Evolutionary conservation across 2,888 invertebrate genomes (phyloP).

Genomic region (Ligdia adustata): DNA sequence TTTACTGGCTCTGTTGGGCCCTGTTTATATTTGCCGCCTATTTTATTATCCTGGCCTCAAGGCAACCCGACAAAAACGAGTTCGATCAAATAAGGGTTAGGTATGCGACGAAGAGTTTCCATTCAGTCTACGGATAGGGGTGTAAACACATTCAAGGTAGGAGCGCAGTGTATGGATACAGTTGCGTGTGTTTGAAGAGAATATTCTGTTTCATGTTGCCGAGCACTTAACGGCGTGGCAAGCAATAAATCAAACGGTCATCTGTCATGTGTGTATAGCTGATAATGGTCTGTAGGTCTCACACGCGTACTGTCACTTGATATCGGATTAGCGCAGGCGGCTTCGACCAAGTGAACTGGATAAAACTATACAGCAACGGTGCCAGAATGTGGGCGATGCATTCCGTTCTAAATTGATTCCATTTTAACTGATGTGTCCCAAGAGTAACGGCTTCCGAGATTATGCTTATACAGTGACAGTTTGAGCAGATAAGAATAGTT

Average conservation of each 20-base stretch:
- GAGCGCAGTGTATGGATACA: constrained; percentile 11
- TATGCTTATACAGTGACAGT: constrained; percentile 23
- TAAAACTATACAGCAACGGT: constrained; percentile 33
- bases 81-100: constrained; percentile 28
- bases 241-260: constrained; percentile 35
- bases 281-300: constrained; percentile 28
- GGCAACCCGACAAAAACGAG: constrained; percentile 27
- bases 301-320: constrained; percentile 31
- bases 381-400: constrained; percentile 36
- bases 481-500: constrained; percentile 19
- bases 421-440: constrained; percentile 29
- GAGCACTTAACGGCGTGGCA: constrained; percentile 12
- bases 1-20: constrained; percentile 41
- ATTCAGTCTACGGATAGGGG: constrained; percentile 14
- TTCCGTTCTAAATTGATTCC: constrained; percentile 35
- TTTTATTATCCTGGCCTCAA: constrained; percentile 30
- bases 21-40: constrained; percentile 41
- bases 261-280: constrained; percentile 27
- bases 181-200: constrained; percentile 6
- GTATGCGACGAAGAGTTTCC: constrained; percentile 14
- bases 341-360: constrained; percentile 35
- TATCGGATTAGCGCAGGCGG: constrained; percentile 32
- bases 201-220: constrained; percentile 26
- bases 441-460: constrained; percentile 32
- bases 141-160: constrained; percentile 23